These are phyloP conservation scores for Apogon talboti DNA, from an alignment of 2,797 vertebrate genomes.

Conservation along the genomic window DNA sequence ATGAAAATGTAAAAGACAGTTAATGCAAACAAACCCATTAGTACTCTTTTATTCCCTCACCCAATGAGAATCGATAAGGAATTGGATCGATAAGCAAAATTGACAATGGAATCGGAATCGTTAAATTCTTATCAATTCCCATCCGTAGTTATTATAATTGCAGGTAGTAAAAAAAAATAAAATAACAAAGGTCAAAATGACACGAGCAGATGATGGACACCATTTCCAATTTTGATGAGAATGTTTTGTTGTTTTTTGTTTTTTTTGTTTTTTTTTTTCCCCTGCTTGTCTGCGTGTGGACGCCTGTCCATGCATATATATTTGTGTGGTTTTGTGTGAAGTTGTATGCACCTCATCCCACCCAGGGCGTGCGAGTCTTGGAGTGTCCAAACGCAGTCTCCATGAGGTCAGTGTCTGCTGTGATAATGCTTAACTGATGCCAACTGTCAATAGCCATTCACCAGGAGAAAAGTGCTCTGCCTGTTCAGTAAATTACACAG, in stretches of 20 bases:
- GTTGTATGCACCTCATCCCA: conserved; percentile 16
- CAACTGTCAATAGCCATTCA: conserved; percentile 82
- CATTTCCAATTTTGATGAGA: background rate
- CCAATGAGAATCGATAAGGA: no score
- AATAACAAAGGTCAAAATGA: conserved; percentile 4
- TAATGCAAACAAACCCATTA: no score
- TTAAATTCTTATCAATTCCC: no score
- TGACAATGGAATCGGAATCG: no score
- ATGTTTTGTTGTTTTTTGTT: background rate
- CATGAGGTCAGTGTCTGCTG: conserved; percentile 73
- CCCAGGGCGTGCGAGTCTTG: conserved; percentile 36
- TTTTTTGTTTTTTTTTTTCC: background rate
- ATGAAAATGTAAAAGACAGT: no score
- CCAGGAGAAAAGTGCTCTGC: conserved; percentile 76
- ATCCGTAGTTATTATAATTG: no score
- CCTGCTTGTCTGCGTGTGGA: background rate
- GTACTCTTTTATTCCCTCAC: no score
- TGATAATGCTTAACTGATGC: conserved; percentile 78
- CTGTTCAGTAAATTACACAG: conserved; percentile 84
- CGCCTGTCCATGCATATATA: conserved; percentile 1
- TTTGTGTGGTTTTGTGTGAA: conserved; percentile 7
- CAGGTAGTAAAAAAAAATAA: background rate
- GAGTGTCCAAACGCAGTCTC: conserved; percentile 57
- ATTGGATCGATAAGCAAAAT: no score
- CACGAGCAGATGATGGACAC: conserved; percentile 7